phyloP scores from a whole-genome alignment of 2,888 invertebrate species.

The Heliothis peltigera region DNA sequence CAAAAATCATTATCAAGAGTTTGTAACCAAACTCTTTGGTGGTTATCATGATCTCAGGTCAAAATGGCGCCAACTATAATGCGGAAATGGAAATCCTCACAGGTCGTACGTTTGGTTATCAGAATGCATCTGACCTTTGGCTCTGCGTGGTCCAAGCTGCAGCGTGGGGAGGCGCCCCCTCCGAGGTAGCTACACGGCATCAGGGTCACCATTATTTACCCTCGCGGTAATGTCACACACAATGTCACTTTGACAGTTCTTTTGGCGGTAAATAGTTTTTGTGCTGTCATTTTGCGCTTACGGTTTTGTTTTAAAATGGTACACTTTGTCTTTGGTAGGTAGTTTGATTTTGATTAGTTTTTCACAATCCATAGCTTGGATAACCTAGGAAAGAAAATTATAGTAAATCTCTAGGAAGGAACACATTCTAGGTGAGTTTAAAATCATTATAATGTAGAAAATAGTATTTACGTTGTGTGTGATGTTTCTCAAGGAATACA shows the following conservation, averaged over 20 bases:
- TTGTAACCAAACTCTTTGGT: slow-evolving; percentile 25
- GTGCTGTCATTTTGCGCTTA: slow-evolving; percentile 80
- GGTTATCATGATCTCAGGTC: slow-evolving; percentile 44
- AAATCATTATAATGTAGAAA: not conserved
- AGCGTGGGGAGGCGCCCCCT: slow-evolving; percentile 89
- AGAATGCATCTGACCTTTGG: slow-evolving; percentile 83
- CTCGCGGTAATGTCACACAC: slow-evolving; percentile 73
- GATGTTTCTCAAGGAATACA: slow-evolving; percentile 9
- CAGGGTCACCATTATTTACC: slow-evolving; percentile 91
- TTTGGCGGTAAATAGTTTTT: slow-evolving; percentile 79
- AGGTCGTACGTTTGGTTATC: slow-evolving; percentile 66
- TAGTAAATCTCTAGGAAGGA: not conserved
- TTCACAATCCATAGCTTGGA: slow-evolving; percentile 73
- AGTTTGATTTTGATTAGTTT: slow-evolving; percentile 62
- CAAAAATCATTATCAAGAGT: slow-evolving; percentile 22
- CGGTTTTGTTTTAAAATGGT: slow-evolving; percentile 73
- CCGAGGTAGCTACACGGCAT: slow-evolving; percentile 92
- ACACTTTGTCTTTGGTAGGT: slow-evolving; percentile 66
- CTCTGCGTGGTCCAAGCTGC: slow-evolving; percentile 87
- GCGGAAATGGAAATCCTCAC: slow-evolving; percentile 61
- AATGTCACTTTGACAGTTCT: slow-evolving; percentile 85
- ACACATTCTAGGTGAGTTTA: not conserved
- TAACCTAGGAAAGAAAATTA: slow-evolving; percentile 48
- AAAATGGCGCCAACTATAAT: slow-evolving; percentile 48
- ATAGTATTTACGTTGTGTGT: slow-evolving; percentile 5